Base-by-base conservation (phyloP, 92 coral and sea anemone genomes). In the Phymanthus crucifer region DNA sequence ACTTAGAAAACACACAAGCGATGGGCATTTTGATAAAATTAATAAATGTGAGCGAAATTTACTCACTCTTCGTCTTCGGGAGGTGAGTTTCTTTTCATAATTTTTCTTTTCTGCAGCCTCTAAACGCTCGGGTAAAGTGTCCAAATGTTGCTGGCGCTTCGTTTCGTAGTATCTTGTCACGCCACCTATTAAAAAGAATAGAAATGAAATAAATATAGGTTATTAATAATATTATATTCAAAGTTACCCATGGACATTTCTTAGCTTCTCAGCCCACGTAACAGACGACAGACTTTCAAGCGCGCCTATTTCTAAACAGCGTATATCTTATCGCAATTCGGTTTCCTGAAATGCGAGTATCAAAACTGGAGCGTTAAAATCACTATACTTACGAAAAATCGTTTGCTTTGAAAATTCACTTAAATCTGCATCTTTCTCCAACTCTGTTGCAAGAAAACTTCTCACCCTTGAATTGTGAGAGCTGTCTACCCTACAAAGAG, bases 91-190 rank as follows among this genome's bases (percentile, higher is more conserved):
- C 27, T 54, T 54, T 54, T 54, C 64, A 19, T 54, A 54, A 54
- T 54, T 54, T 27, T 54, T 54, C 64, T 54, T 54, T 54, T 54
- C 64, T 54, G 64, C 64, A 54, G 64, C 64, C 64, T 54, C 64
- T 19, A 54, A 54, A 54, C 64, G 64, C 64, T 54, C 64, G 3
- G 64, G 64, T 54, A 54, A 54, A 54, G 64, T 54, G 64, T 54
- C 64, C 64, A 54, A 27, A 54, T 54, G 64, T 54, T 54, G 64
- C 64, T 54, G 64, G 64, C 64, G 64, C 64, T 54, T 54, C 0
- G 64, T 54, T 54, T 54, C 64, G 64, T 54, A 54, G 64, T 54
- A 54, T 54, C 64, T 54, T 54, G 64, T 54, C 64, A 54, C 64
- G 3, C 64, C 64, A 54, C 64, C 64, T 54, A 54, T 21, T 54